Conservation (phyloP, 1,140 invertebrate genomes). For the Bombus turneri region DNA sequence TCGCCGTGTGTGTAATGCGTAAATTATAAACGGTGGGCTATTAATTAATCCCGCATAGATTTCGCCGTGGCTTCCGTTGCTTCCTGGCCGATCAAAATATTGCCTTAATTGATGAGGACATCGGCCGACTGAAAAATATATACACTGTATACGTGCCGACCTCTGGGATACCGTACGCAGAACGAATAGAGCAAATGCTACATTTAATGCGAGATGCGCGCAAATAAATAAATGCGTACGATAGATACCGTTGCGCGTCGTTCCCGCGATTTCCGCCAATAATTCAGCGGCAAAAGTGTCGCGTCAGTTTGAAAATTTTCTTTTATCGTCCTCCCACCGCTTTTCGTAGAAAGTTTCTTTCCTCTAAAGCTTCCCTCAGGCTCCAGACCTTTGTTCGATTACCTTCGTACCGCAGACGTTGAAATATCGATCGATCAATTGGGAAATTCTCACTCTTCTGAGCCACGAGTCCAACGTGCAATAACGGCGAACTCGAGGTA, state of each 20-base stretch:
- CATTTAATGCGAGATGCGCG: conserved; percentile 48
- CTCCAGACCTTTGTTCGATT: rapidly evolving
- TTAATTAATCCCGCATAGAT: conserved; percentile 61
- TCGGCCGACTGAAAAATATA: conserved; percentile 35
- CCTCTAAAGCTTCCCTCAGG: rapidly evolving
- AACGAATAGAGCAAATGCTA: conserved; percentile 49
- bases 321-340: no score
- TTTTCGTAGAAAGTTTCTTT: neutral
- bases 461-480: no score
- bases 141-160: no score
- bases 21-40: conserved; percentile 49
- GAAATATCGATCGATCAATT: neutral
- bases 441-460: neutral
- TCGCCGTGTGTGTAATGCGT: conserved; percentile 46
- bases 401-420: rapidly evolving
- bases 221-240: conserved; percentile 46
- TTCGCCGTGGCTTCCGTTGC: conserved; percentile 40
- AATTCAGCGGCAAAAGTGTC: conserved; percentile 11
- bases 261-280: conserved; percentile 2
- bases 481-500: no score
- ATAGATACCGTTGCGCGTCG: conserved; percentile 30
- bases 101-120: conserved; percentile 49
- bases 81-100: conserved; percentile 51
- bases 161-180: neutral
- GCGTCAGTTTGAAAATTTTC: neutral